phyloP scores from a whole-genome alignment of 2,113 vertebrate species.

The Haliaeetus leucogaster region DNA sequence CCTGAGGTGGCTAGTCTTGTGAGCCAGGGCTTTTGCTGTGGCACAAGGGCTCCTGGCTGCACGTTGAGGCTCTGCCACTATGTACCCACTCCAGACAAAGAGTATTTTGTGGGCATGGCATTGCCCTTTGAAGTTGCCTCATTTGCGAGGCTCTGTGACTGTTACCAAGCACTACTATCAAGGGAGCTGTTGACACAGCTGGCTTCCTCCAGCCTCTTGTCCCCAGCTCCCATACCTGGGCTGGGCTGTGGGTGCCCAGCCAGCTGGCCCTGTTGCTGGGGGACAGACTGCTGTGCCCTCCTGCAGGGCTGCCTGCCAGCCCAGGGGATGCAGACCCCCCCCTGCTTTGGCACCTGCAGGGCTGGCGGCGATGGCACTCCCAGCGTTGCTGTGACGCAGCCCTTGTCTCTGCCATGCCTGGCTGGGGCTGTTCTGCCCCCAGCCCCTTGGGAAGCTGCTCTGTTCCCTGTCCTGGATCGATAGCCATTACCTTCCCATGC shows the following conservation, averaged over 20 bases:
- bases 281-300: neutral
- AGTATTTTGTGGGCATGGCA: neutral
- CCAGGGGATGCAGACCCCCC: rapidly evolving
- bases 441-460: neutral
- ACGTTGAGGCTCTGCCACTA: neutral
- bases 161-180: neutral
- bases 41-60: neutral
- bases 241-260: neutral
- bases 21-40: neutral
- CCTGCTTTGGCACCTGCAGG: neutral
- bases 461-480: neutral
- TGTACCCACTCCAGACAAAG: neutral
- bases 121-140: neutral
- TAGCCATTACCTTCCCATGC: slow-evolving; percentile 41
- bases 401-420: neutral
- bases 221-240: neutral
- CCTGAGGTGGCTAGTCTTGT: neutral
- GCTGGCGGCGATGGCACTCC: rapidly evolving
- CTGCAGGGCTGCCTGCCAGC: neutral
- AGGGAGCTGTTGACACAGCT: slow-evolving; percentile 56
- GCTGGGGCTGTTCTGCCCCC: neutral
- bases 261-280: neutral
- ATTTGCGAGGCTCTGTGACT: rapidly evolving
- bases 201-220: neutral
- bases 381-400: neutral